Evolutionary conservation across 2,888 invertebrate genomes (phyloP), one percentile per base, ranked within the genome.

Genomic region (Trissoscelio sp.): DNA sequence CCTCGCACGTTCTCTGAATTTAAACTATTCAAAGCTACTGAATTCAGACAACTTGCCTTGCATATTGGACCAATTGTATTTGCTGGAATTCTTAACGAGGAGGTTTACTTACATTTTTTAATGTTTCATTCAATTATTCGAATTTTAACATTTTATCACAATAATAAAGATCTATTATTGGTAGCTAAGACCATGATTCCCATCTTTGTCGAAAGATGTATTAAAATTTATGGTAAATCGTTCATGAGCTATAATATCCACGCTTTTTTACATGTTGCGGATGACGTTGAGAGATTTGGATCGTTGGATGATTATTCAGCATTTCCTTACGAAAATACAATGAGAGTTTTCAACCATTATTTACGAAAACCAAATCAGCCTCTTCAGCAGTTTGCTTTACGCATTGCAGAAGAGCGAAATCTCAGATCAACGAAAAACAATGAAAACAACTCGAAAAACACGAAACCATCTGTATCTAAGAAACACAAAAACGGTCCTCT

Each of bases 11-110:
- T 87, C 9, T 55, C 73, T 20, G 72, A 82, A 39, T 83, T 67
- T 22, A 72, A 70, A 31, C 22, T 66, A 5, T 87, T 80, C 22
- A 86, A 87, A 67, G 85, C 84, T 4, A 87, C 87, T 12, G 86
- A 88, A 72, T 83, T 86, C n/a, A 73, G 87, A 46, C 83, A 84
- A 60, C 78, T 88, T 16, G 62, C 85, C 12, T 57, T 87, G 18
- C 87, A 87, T 60, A 83, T 85, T 12, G 88, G 87, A 7, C 83
- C 85, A n/a, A 78, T 83, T 16, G 78, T 87, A 31, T 77, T 88
- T 9, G 66, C 78, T 48, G 79, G 74, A 34, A 60, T 84, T 58
- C 37, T 87, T 16, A 53, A 60, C 12, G 24, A 75, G 16, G 28
- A 81, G 1, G 39, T 66, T 12, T 87, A 86, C 60, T 31, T 64